Conservation (phyloP, 2,113 vertebrate genomes). For the human region DNA sequence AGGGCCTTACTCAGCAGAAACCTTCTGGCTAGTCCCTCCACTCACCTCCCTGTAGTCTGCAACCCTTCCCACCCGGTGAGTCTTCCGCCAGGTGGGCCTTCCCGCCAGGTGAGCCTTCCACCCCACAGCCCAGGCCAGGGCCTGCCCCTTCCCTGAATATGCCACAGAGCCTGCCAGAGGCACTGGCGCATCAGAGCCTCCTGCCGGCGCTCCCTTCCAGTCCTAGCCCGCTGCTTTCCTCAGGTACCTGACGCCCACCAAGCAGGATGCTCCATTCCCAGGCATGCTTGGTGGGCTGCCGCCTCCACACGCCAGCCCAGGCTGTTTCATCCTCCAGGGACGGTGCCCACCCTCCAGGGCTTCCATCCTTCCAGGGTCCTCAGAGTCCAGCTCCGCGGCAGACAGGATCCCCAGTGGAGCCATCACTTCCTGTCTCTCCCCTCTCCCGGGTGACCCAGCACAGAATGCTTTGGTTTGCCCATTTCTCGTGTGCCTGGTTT, state of each 20-base stretch:
- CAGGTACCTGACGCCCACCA: background rate
- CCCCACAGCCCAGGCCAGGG: background rate
- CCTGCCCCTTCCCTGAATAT: background rate
- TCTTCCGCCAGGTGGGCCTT: background rate
- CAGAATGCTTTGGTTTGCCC: background rate
- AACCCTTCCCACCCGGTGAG: no score
- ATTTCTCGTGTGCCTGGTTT: background rate
- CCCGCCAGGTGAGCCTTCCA: background rate
- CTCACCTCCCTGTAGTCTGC: no score
- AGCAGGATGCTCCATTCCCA: background rate
- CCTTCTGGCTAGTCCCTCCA: background rate
- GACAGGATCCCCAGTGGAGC: background rate
- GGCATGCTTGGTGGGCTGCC: background rate
- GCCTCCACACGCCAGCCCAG: background rate
- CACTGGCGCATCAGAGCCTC: background rate
- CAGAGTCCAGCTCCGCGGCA: background rate
- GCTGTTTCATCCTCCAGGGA: background rate
- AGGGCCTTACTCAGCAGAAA: background rate
- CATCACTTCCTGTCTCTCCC: background rate
- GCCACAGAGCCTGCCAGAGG: background rate
- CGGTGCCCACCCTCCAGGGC: background rate
- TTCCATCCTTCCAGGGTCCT: rapidly evolving
- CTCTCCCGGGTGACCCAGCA: background rate
- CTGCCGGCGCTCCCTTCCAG: background rate
- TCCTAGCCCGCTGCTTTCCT: no score